Conservation (phyloP, 92 coral and sea anemone genomes). For the Zoanthus solanderi region DNA sequence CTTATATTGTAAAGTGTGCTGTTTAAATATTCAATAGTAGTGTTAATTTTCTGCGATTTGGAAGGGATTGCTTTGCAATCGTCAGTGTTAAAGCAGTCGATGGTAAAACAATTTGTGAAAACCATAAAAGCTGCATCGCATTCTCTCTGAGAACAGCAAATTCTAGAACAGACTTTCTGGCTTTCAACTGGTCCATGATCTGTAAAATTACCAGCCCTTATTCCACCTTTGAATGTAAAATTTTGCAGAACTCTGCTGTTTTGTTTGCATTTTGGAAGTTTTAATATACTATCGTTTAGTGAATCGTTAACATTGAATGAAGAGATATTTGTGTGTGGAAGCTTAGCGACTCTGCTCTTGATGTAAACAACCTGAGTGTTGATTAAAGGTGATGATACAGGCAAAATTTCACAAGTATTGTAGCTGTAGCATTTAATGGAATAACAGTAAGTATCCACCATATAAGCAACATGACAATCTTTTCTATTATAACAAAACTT, state of each 20-base stretch:
- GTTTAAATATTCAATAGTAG: constrained; percentile 77
- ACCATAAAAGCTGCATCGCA: constrained; percentile 99
- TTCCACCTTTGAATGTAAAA: constrained; percentile 93
- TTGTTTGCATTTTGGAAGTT: constrained; percentile 58
- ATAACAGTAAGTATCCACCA: constrained; percentile 80
- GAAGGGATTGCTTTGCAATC: constrained; percentile 87
- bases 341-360: constrained; percentile 65
- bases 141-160: constrained; percentile 80
- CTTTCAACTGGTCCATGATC: constrained; percentile 87
- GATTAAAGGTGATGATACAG: constrained; percentile 70
- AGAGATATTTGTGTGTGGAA: constrained; percentile 56
- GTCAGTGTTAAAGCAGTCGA: constrained; percentile 79
- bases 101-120: constrained; percentile 82
- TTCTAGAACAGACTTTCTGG: constrained; percentile 78
- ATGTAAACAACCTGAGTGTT: constrained; percentile 77
- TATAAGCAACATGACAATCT: constrained; percentile 85
- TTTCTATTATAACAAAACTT: constrained; percentile 64
- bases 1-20: constrained; percentile 43
- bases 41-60: constrained; percentile 69
- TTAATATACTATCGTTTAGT: neutral
- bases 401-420: constrained; percentile 83
- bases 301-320: neutral
- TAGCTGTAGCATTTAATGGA: constrained; percentile 91
- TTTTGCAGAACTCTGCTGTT: constrained; percentile 73
- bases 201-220: constrained; percentile 94